Evolutionary conservation across 1,140 invertebrate genomes (phyloP).

Genomic region (Drosophila neocordata): DNA sequence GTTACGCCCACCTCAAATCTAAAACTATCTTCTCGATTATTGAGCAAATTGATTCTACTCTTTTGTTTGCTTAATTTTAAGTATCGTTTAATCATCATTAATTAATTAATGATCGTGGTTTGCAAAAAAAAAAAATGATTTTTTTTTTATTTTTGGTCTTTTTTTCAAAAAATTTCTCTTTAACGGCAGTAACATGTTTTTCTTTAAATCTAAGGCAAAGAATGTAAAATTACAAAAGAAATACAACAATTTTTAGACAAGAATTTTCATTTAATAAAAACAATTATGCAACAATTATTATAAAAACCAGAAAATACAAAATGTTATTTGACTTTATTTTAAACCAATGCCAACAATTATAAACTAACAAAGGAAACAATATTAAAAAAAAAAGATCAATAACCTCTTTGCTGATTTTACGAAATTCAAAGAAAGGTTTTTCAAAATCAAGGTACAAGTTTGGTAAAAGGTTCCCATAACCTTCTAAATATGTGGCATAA

Average conservation of each 20-base stretch:
- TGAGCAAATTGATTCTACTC: not conserved
- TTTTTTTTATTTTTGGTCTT: constrained; percentile 9
- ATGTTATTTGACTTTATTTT: too few relatives aligned
- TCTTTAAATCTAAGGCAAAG: constrained; percentile 29
- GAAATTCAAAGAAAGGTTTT: too few relatives aligned
- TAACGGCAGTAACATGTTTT: constrained; percentile 42
- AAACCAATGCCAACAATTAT: too few relatives aligned
- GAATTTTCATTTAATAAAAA: constrained; percentile 49
- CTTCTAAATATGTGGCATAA: too few relatives aligned
- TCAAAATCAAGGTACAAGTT: too few relatives aligned
- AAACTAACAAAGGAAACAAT: too few relatives aligned
- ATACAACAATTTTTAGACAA: constrained; percentile 33
- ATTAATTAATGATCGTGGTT: not conserved
- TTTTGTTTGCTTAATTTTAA: constrained; percentile 9
- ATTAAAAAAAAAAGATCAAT: too few relatives aligned
- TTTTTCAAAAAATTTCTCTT: constrained; percentile 13
- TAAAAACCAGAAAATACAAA: constrained; percentile 12
- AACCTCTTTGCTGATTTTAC: too few relatives aligned
- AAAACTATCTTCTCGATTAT: not conserved
- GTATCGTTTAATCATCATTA: not conserved
- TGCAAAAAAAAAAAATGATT: not conserved
- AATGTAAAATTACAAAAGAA: constrained; percentile 23
- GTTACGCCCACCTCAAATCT: constrained; percentile 25
- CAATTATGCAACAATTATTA: constrained; percentile 43
- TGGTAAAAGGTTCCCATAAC: too few relatives aligned